Conservation (phyloP, 2,113 vertebrate species). For the Pimephales promelas region DNA sequence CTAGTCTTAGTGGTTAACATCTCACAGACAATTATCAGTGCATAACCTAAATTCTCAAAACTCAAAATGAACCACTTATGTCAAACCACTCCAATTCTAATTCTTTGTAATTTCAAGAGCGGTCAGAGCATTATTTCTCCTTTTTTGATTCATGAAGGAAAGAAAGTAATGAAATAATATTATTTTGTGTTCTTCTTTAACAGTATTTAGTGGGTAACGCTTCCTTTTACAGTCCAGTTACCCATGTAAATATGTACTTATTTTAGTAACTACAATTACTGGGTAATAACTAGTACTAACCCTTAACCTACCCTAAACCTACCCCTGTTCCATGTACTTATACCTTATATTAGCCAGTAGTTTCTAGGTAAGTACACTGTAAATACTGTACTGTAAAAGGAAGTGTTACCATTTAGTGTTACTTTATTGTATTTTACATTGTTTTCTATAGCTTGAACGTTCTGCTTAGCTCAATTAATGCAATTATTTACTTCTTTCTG, state of each 20-base stretch:
- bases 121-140: not conserved
- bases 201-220: not conserved
- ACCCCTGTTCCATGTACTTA: no score
- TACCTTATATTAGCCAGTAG: no score
- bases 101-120: not conserved
- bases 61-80: no score
- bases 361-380: no score
- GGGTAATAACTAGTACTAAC: no score
- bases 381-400: no score
- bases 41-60: no score
- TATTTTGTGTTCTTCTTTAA: not conserved
- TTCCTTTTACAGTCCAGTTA: no score
- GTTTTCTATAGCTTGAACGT: not conserved
- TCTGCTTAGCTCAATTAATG: slow-evolving; percentile 9
- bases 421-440: not conserved
- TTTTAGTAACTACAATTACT: no score
- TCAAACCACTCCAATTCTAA: not conserved
- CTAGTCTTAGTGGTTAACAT: not conserved
- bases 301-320: no score
- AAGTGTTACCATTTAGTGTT: no score
- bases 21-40: not conserved
- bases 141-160: not conserved
- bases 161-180: not conserved
- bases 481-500: not conserved
- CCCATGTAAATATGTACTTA: no score